Evolutionary conservation across 92 coral and sea anemone genomes (phyloP), one percentile per base, ranked within the genome.

Genomic region (Paramuricea clavata): DNA sequence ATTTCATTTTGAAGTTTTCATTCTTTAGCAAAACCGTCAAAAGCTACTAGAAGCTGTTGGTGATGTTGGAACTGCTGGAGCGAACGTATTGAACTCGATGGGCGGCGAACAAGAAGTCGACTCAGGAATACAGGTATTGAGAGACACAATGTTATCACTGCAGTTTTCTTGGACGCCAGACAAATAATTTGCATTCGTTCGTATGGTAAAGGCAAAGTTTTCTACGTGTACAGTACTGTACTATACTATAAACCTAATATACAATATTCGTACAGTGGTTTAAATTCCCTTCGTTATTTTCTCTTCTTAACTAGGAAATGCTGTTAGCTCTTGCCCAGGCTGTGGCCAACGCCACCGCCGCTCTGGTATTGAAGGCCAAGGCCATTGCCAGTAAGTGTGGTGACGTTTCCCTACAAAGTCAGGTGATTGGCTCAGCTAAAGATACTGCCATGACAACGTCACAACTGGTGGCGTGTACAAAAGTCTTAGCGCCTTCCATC

Each of bases 381-480:
- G 93, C 92, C 86, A 90, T 97, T 5, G 99, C 99, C 32, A 97
- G 99, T 56, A 95, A 94, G 85, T 97, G 97, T 69, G 93, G 92
- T 30, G 99, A 97, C 86, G 95, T 95, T 21, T 90, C 93, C 0
- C 91, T 83, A 12, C 99, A 97, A 64, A 84, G 93, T 35, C 94
- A 94, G 56, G 98, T 97, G 42, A 97, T 97, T 57, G 96, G 94
- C n/a, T 94, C 99, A 0, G 99, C 99, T 12, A 94, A 94, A 78
- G 99, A 97, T 90, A 97, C 99, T 0, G 99, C 99, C 56, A 93
- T 95, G 93, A 97, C 98, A 27, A 97, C 99, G 22, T 93, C 99
- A 0, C 99, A 97, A 82, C 97, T 97, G 22, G 99, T 97, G 39
- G 99, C 99, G 28, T 97, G 99, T 80, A 98, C 95, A 15, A 97